A percentile compares a stretch with the other conserved stretches of the same genome.
Evolutionary conservation across 37 sponge, comb jelly and placozoan genomes (phyloP).

Genomic region (Cliona cf. orientalis): DNA sequence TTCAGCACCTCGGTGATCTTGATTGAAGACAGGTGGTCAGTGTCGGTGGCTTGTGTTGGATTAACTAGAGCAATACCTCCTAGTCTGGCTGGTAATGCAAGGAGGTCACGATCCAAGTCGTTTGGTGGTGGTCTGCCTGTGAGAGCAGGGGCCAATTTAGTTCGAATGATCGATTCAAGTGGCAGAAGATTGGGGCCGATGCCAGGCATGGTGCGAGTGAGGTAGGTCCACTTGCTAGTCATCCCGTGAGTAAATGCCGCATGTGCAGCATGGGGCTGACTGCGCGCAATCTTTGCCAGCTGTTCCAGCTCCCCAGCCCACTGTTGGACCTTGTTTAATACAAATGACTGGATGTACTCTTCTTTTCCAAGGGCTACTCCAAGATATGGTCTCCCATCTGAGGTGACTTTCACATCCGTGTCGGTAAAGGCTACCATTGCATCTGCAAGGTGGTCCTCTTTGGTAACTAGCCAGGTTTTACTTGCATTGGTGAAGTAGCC

Average conservation of each 20-base stretch:
- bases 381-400: slow-evolving; percentile 54
- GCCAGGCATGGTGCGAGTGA: slow-evolving; percentile 24
- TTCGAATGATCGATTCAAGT: slow-evolving; percentile 24
- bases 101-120: slow-evolving; percentile 22
- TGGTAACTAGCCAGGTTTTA: slow-evolving; percentile 59
- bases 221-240: slow-evolving; percentile 29
- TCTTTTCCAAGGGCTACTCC: slow-evolving; percentile 61
- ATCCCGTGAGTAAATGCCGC: slow-evolving; percentile 33
- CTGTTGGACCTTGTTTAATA: slow-evolving; percentile 17
- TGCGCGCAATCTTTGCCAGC: slow-evolving; percentile 33
- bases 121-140: slow-evolving; percentile 42
- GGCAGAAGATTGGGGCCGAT: slow-evolving; percentile 27
- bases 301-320: slow-evolving; percentile 26
- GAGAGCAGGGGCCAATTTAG: slow-evolving; percentile 8
- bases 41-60: background rate
- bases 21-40: slow-evolving; percentile 23
- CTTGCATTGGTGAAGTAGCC: slow-evolving; percentile 61
- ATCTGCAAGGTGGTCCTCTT: slow-evolving; percentile 21
- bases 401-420: slow-evolving; percentile 51
- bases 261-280: slow-evolving; percentile 51
- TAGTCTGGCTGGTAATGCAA: slow-evolving; percentile 42
- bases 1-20: slow-evolving; percentile 31
- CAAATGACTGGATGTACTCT: slow-evolving; percentile 52
- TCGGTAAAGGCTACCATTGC: slow-evolving; percentile 37
- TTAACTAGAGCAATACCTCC: slow-evolving; percentile 56